A percentile compares a stretch with the other conserved stretches of the same genome.
Conservation (phyloP, 2,888 invertebrate genomes). For the Synanthedon andrenaeformis region DNA sequence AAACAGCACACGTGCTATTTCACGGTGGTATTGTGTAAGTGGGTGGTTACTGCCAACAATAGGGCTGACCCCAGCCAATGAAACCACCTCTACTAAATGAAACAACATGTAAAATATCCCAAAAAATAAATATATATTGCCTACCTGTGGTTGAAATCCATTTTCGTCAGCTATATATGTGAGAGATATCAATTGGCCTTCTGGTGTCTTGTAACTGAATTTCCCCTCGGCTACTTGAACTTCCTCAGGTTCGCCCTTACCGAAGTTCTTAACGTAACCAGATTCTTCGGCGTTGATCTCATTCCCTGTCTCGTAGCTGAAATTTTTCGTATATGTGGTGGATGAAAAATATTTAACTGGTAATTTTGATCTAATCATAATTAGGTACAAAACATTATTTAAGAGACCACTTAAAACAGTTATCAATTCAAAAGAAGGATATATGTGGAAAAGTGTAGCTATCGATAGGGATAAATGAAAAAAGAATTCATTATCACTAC, state of each 20-base stretch:
- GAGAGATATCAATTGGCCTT: conserved; percentile 73
- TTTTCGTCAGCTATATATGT: conserved; percentile 78
- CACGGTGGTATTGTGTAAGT: too few species aligned
- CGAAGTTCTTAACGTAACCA: conserved; percentile 72
- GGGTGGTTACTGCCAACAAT: too few species aligned
- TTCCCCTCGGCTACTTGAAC: conserved; percentile 70
- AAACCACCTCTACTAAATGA: too few species aligned
- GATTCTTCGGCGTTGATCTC: conserved; percentile 74
- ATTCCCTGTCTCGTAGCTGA: conserved; percentile 74
- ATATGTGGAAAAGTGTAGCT: too few species aligned
- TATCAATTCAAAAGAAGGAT: too few species aligned
- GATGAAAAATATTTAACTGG: not conserved
- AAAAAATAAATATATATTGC: too few species aligned
- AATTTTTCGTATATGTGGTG: not conserved
- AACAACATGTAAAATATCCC: too few species aligned
- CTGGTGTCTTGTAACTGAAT: conserved; percentile 76
- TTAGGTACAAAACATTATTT: not conserved
- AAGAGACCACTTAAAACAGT: too few species aligned
- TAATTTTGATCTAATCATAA: conserved; percentile 1
- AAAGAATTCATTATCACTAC: too few species aligned
- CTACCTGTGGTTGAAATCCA: conserved; percentile 74
- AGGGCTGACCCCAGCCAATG: too few species aligned
- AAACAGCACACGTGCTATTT: too few species aligned
- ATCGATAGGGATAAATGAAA: too few species aligned
- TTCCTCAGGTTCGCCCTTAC: conserved; percentile 65